Percentiles rank a stretch among this genome's conserved stretches.
phyloP scores from a whole-genome alignment of 2,797 vertebrate species.

The Xiphophorus birchmanni region DNA sequence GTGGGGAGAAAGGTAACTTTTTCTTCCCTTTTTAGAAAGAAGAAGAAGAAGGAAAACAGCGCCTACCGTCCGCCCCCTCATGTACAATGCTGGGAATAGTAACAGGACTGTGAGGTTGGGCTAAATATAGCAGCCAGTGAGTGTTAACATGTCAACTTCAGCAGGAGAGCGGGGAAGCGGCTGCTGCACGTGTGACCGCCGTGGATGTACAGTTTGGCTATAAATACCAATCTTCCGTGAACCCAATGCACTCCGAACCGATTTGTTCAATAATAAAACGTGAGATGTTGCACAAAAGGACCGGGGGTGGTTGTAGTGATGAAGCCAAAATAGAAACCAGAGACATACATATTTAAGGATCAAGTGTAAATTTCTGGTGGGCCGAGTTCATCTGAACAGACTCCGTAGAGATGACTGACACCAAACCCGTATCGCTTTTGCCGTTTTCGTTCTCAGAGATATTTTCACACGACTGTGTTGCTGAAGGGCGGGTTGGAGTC shows the following conservation, averaged over 20 bases:
- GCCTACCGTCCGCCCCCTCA: constrained; percentile 75
- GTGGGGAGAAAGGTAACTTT: constrained; percentile 47
- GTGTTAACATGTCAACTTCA: constrained; percentile 82
- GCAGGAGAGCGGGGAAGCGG: constrained; percentile 72
- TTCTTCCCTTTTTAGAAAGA: constrained; percentile 39
- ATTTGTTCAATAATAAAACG: neutral
- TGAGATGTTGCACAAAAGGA: neutral
- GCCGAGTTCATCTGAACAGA: neutral
- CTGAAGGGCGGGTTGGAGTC: constrained; percentile 31
- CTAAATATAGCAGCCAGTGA: constrained; percentile 87
- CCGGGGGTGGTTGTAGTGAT: neutral
- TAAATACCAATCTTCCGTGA: neutral
- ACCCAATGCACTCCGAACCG: neutral
- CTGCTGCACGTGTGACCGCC: constrained; percentile 71
- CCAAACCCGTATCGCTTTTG: neutral
- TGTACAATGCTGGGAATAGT: constrained; percentile 85
- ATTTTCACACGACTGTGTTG: constrained; percentile 15
- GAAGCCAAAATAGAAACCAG: neutral
- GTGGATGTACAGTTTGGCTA: constrained; percentile 55
- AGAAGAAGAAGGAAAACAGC: neutral
- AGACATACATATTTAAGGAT: neutral
- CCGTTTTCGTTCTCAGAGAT: neutral
- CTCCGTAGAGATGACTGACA: neutral
- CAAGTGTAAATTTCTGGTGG: neutral
- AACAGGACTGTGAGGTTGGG: constrained; percentile 81